These are phyloP conservation scores for Cydia strobilella DNA, from an alignment of 1,140 invertebrate species.

Conservation along the genomic window DNA sequence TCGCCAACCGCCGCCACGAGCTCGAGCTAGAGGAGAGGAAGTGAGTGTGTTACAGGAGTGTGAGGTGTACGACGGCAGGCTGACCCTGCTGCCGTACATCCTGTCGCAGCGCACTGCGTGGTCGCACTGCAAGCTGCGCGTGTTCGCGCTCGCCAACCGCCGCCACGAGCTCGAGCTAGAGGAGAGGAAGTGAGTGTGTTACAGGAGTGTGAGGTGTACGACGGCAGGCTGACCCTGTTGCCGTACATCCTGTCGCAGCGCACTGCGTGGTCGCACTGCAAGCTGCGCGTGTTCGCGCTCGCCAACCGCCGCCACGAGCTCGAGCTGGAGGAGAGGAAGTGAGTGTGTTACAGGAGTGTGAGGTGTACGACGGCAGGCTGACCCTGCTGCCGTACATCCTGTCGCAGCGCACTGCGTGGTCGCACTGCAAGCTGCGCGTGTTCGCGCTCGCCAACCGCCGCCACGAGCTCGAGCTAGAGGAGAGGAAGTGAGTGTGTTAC, in stretches of 20 bases:
- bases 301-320: conserved; percentile 92
- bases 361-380: conserved; percentile 96
- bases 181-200: conserved; percentile 93
- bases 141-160: conserved; percentile 94
- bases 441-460: conserved; percentile 94
- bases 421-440: conserved; percentile 92
- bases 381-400: conserved; percentile 97
- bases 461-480: conserved; percentile 92
- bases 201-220: too few species aligned
- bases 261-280: conserved; percentile 90
- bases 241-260: conserved; percentile 96
- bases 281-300: conserved; percentile 94
- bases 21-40: conserved; percentile 94
- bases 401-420: conserved; percentile 91
- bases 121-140: conserved; percentile 91
- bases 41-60: too few species aligned
- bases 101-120: conserved; percentile 92
- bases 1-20: conserved; percentile 92
- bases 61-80: conserved; percentile 96
- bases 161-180: conserved; percentile 92
- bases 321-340: conserved; percentile 94
- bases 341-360: too few species aligned
- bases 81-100: conserved; percentile 96
- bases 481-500: conserved; percentile 93
- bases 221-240: conserved; percentile 95